Conservation (phyloP, 2,113 vertebrate species). For the Pterocles gutturalis region DNA sequence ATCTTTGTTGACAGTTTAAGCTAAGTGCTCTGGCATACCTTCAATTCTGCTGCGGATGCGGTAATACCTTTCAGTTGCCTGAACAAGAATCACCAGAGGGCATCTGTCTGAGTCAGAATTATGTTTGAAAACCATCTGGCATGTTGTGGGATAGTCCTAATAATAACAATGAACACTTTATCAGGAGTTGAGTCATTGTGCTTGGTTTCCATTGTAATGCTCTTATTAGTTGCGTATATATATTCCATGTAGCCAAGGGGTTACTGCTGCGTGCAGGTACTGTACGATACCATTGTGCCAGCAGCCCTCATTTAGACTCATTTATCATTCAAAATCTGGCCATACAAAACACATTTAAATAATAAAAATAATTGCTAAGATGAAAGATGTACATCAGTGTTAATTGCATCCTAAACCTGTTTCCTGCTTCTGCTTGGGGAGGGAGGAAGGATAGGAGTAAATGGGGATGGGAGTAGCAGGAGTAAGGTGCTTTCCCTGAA, state of each 20-base stretch:
- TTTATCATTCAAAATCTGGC: conserved; percentile 5
- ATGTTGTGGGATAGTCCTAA: conserved; percentile 17
- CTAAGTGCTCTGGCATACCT: background rate
- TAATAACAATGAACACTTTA: conserved; percentile 35
- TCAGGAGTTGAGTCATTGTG: background rate
- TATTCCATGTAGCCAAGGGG: conserved; percentile 10
- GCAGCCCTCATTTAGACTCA: background rate
- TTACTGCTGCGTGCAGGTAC: background rate
- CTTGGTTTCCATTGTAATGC: background rate
- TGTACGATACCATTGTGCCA: background rate
- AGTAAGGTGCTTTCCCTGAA: background rate
- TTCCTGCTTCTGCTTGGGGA: background rate
- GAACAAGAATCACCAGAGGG: conserved; percentile 51
- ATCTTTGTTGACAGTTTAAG: background rate
- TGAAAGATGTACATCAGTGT: background rate
- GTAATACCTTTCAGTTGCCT: conserved; percentile 40
- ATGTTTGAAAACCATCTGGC: conserved; percentile 33
- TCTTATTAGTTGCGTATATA: background rate
- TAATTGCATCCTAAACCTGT: background rate
- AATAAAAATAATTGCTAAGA: conserved; percentile 13
- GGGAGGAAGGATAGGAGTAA: background rate
- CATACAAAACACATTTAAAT: background rate
- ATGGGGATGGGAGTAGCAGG: background rate
- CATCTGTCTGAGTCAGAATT: conserved; percentile 43
- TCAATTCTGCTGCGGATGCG: background rate